These are phyloP conservation scores for Tautogolabrus adspersus DNA, from an alignment of 2,113 vertebrate species.

Conservation along the genomic window DNA sequence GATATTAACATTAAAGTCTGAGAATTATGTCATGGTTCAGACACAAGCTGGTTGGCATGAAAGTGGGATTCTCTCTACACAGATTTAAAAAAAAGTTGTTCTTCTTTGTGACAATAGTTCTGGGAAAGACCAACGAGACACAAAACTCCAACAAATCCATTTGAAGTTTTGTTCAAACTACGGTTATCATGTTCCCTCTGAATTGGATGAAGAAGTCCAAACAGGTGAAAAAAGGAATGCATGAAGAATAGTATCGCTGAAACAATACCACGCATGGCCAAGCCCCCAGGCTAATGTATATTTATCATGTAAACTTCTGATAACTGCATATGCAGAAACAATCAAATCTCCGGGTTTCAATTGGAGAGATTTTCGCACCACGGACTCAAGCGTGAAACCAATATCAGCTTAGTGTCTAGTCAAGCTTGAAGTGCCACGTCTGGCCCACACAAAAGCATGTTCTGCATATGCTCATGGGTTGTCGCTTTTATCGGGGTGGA, in stretches of 20 bases:
- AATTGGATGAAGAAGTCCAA: constrained; percentile 78
- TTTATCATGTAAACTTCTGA: constrained; percentile 85
- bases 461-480: constrained; percentile 80
- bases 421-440: constrained; percentile 79
- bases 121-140: constrained; percentile 37
- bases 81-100: constrained; percentile 32
- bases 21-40: constrained; percentile 28
- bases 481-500: constrained; percentile 76
- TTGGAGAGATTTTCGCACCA: constrained; percentile 69
- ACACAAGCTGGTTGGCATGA: constrained; percentile 4
- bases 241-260: constrained; percentile 59
- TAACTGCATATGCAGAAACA: constrained; percentile 85
- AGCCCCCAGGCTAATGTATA: constrained; percentile 76
- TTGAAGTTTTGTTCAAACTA: constrained; percentile 74
- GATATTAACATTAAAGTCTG: constrained; percentile 50
- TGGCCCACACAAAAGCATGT: constrained; percentile 75
- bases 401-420: constrained; percentile 86
- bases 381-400: constrained; percentile 82
- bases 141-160: constrained; percentile 48
- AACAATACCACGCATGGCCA: constrained; percentile 80
- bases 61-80: constrained; percentile 22
- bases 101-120: constrained; percentile 29
- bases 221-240: constrained; percentile 71
- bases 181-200: constrained; percentile 55
- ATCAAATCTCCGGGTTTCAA: constrained; percentile 78